A percentile compares a stretch with the other conserved stretches of the same genome.
phyloP scores from a whole-genome alignment of 2,888 invertebrate genomes.

The Eupelmus urozonus region DNA sequence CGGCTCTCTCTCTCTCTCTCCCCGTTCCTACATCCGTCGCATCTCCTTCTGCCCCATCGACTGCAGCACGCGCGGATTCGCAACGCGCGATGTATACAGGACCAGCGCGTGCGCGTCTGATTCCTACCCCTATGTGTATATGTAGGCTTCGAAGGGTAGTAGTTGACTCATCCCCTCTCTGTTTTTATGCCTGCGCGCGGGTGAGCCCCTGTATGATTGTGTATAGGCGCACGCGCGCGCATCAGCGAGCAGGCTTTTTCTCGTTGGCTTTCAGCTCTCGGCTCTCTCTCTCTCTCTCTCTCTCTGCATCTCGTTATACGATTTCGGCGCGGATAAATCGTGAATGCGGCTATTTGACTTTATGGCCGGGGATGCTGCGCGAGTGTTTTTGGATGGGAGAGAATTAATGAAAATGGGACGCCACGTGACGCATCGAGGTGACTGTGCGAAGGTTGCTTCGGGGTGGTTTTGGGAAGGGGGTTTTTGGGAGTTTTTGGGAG shows the following conservation, averaged over 20 bases:
- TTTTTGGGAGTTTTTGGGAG: too few species aligned
- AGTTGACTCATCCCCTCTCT: conserved; percentile 29
- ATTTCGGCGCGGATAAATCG: conserved; percentile 20
- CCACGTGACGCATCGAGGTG: neutral
- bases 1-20: too few species aligned
- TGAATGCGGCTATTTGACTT: conserved; percentile 31
- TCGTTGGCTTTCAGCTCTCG: too few species aligned
- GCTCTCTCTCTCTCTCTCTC: conserved; percentile 8
- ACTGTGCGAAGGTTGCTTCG: too few species aligned
- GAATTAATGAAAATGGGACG: neutral
- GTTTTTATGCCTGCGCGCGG: neutral
- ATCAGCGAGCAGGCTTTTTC: too few species aligned
- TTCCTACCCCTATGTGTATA: neutral
- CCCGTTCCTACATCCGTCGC: neutral
- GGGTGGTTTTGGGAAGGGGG: too few species aligned
- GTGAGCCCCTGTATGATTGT: neutral
- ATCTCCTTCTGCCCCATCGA: conserved; percentile 12
- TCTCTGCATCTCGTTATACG: conserved; percentile 48
- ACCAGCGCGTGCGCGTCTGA: neutral
- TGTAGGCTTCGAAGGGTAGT: neutral
- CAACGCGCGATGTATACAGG: neutral
- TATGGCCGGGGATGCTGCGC: too few species aligned
- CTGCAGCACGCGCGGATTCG: neutral
- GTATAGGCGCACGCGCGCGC: conserved; percentile 4
- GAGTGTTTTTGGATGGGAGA: neutral